Percentiles rank a stretch among this genome's conserved stretches.
Evolutionary conservation across 2,113 vertebrate species (phyloP).

Genomic region (Narcine bancroftii): DNA sequence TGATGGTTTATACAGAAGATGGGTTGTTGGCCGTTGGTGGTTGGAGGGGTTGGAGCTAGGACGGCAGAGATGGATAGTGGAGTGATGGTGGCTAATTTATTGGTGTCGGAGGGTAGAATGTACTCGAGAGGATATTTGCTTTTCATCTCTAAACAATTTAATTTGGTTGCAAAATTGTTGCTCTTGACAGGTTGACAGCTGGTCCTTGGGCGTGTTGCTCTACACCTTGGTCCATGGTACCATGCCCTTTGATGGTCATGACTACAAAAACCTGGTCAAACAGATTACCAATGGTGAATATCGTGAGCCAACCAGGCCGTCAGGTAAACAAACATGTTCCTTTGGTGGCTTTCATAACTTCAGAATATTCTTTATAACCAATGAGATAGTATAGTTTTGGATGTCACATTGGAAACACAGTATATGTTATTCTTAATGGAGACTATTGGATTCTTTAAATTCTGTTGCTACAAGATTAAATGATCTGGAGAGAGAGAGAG

Average conservation of each 20-base stretch:
- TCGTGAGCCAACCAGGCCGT: constrained; percentile 72
- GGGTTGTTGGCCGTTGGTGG: no score
- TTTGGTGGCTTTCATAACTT: background rate
- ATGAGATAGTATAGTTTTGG: background rate
- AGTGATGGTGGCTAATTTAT: no score
- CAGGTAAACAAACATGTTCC: constrained; percentile 56
- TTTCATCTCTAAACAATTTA: background rate
- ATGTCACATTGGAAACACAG: background rate
- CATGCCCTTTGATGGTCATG: constrained; percentile 88
- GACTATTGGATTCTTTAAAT: background rate
- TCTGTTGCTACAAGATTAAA: background rate
- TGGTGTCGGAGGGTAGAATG: no score
- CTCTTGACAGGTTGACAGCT: constrained; percentile 80
- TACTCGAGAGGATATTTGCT: background rate
- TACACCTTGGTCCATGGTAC: constrained; percentile 87
- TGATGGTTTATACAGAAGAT: background rate
- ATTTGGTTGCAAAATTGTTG: background rate
- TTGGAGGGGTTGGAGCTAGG: background rate
- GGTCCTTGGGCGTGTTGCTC: constrained; percentile 88
- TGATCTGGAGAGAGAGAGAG: background rate
- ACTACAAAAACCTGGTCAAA: constrained; percentile 77
- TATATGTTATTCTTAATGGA: no score
- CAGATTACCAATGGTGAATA: constrained; percentile 86
- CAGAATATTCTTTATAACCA: background rate
- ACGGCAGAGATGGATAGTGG: background rate